phyloP scores from a whole-genome alignment of 2,888 invertebrate genomes.

The Drosophila tripunctata region DNA sequence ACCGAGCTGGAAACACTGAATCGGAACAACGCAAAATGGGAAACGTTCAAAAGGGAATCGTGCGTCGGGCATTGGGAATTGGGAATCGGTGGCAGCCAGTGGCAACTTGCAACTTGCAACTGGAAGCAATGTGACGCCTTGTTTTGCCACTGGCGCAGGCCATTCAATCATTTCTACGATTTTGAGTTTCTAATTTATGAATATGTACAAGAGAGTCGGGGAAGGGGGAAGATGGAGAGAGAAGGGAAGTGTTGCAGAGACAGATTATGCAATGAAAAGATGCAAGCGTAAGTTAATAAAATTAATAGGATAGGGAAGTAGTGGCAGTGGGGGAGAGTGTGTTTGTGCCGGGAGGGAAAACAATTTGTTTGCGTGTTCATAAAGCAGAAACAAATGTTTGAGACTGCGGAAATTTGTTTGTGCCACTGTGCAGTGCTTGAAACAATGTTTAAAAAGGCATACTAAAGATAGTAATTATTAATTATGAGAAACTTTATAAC shows the following conservation, averaged over 20 bases:
- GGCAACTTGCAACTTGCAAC: not conserved
- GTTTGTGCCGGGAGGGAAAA: conserved; percentile 1
- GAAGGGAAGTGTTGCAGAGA: conserved; percentile 41
- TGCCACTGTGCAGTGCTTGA: conserved; percentile 1
- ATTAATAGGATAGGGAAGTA: conserved; percentile 40
- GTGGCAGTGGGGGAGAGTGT: no score
- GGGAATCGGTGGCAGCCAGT: conserved; percentile 2
- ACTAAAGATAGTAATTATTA: not conserved
- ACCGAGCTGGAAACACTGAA: conserved; percentile 3
- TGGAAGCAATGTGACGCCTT: conserved; percentile 22
- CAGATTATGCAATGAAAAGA: conserved; percentile 77
- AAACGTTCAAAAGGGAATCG: conserved; percentile 10
- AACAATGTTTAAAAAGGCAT: not conserved
- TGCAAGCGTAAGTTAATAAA: conserved; percentile 72
- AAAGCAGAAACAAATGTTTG: conserved; percentile 18
- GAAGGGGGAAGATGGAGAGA: conserved; percentile 7
- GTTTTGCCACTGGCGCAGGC: conserved; percentile 24
- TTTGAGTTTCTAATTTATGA: conserved; percentile 65
- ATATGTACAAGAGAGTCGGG: conserved; percentile 4
- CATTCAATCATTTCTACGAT: conserved; percentile 74
- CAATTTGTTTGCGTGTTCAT: conserved; percentile 61
- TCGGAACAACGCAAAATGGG: not conserved
- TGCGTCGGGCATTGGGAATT: not conserved
- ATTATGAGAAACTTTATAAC: not conserved
- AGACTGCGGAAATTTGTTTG: conserved; percentile 3